phyloP scores from a whole-genome alignment of 2,113 vertebrate species.

The Lanius collurio region DNA sequence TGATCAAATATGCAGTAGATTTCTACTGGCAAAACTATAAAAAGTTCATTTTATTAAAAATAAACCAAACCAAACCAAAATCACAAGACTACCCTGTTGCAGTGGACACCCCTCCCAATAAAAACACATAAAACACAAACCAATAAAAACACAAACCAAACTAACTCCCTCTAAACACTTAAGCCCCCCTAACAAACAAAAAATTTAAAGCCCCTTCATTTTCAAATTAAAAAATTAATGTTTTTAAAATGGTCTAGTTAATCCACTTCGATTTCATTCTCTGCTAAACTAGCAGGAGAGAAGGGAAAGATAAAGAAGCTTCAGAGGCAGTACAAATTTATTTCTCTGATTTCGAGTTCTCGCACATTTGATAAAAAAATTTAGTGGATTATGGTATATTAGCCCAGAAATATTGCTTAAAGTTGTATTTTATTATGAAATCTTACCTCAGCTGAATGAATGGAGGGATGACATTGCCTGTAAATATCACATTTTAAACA shows the following conservation, averaged over 20 bases:
- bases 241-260: background rate
- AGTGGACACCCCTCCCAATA: no score
- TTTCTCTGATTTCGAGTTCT: background rate
- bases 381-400: background rate
- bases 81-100: background rate
- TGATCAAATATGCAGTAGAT: background rate
- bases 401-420: background rate
- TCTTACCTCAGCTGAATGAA: background rate
- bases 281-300: background rate
- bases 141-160: background rate
- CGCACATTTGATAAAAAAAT: background rate
- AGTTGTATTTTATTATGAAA: background rate
- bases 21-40: background rate
- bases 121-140: background rate
- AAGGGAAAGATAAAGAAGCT: background rate
- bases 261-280: background rate
- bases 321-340: background rate
- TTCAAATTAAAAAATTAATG: background rate
- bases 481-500: background rate
- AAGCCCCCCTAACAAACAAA: background rate
- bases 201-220: background rate
- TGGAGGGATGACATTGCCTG: background rate
- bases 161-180: background rate
- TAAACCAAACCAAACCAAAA: background rate
- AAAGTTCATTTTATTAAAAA: background rate